phyloP scores from a whole-genome alignment of 2,797 vertebrate species.

The Sebastes miniatus region DNA sequence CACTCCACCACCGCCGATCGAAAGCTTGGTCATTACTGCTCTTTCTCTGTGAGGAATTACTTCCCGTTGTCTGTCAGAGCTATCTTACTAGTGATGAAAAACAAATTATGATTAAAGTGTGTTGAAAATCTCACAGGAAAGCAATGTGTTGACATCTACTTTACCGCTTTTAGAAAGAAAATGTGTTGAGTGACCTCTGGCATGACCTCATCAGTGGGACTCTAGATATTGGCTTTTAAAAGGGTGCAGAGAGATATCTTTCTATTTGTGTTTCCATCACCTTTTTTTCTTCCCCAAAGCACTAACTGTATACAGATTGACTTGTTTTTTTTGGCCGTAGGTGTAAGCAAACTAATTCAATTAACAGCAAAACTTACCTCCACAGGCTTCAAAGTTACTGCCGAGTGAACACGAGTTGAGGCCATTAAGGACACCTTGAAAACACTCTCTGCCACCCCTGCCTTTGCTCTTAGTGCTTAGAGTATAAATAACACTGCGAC shows the following conservation, averaged over 20 bases:
- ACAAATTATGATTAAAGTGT: neutral
- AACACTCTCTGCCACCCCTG: conserved; percentile 5
- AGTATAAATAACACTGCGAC: conserved; percentile 63
- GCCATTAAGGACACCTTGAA: conserved; percentile 67
- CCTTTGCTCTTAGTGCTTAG: conserved; percentile 42
- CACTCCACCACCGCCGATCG: neutral
- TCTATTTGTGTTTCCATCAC: conserved; percentile 28
- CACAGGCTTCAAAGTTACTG: conserved; percentile 33
- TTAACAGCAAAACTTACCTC: conserved; percentile 25
- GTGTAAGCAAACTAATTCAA: conserved; percentile 37
- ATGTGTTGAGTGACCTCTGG: conserved; percentile 28
- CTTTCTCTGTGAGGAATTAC: conserved; percentile 21
- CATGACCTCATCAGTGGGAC: conserved; percentile 5
- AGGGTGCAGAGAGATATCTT: neutral
- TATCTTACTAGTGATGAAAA: neutral
- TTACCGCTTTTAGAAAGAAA: conserved; percentile 12
- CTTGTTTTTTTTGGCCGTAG: conserved; percentile 30
- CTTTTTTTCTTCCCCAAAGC: neutral
- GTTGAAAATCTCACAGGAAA: neutral
- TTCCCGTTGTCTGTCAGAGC: conserved; percentile 14
- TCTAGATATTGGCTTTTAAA: conserved; percentile 33
- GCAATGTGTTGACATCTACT: neutral
- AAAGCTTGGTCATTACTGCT: conserved; percentile 23
- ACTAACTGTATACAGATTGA: conserved; percentile 14
- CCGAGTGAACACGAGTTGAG: conserved; percentile 13